These are phyloP conservation scores for Tenthredo distinguenda DNA, from an alignment of 2,888 invertebrate genomes.

Conservation along the genomic window DNA sequence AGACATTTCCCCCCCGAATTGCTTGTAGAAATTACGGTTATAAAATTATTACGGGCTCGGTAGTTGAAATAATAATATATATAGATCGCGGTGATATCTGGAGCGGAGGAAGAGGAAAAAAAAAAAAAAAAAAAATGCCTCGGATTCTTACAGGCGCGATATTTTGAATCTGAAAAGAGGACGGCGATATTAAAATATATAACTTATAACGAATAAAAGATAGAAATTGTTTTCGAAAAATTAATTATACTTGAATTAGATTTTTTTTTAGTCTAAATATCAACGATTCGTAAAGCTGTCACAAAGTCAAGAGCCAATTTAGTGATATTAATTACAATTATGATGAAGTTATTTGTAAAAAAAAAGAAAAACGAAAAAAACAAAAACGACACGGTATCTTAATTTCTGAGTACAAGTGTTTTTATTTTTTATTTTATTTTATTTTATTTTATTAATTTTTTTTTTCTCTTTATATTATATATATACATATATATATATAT, in stretches of 20 bases:
- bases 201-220: not conserved
- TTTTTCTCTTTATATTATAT: conserved; percentile 40
- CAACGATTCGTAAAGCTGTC: conserved; percentile 2
- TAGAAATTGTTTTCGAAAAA: not conserved
- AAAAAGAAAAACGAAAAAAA: conserved; percentile 1
- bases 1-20: not conserved
- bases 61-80: not conserved
- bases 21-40: not conserved
- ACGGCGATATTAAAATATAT: not conserved
- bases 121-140: not conserved
- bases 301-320: conserved; percentile 46
- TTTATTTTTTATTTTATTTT: conserved; percentile 54
- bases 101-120: not conserved
- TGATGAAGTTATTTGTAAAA: conserved; percentile 47
- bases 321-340: conserved; percentile 47
- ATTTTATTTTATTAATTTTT: not conserved
- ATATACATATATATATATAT: conserved; percentile 48
- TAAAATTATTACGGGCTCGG: not conserved
- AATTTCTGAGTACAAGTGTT: conserved; percentile 59
- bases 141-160: not conserved
- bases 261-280: not conserved
- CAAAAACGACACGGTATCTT: not conserved
- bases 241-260: not conserved
- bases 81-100: not conserved
- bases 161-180: not conserved